Evolutionary conservation across 2,888 invertebrate species (phyloP).

Genomic region (Scaptomyza reducta): DNA sequence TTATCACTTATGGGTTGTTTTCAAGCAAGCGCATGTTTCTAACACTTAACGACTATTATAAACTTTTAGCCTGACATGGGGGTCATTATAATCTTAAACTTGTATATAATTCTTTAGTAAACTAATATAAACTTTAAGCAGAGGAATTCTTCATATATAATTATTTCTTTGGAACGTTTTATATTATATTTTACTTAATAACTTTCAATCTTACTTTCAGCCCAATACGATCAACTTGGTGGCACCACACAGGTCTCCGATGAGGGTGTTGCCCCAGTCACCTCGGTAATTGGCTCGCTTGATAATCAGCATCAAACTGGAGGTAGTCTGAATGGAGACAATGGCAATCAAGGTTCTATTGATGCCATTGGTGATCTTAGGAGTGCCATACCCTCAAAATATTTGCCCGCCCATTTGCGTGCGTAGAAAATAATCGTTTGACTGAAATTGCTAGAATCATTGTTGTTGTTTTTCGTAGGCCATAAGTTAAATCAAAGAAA

Average conservation of each 20-base stretch:
- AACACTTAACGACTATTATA: too few relatives aligned
- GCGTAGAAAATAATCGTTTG: slow-evolving; percentile 37
- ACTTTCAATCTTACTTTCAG: slow-evolving; percentile 52
- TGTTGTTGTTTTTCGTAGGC: slow-evolving; percentile 30
- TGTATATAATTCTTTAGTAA: too few relatives aligned
- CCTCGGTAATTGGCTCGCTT: slow-evolving; percentile 82
- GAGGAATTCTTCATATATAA: background rate
- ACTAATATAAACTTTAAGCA: too few relatives aligned
- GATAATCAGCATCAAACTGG: slow-evolving; percentile 53
- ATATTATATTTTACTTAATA: background rate
- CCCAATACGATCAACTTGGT: slow-evolving; percentile 83
- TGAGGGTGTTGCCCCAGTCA: slow-evolving; percentile 82
- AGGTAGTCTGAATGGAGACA: background rate
- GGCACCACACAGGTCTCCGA: slow-evolving; percentile 82
- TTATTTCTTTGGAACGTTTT: too few relatives aligned
- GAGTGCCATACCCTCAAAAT: slow-evolving; percentile 53
- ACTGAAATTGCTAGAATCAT: slow-evolving; percentile 46
- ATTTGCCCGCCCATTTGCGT: slow-evolving; percentile 71
- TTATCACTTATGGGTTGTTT: background rate
- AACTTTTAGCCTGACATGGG: too few relatives aligned
- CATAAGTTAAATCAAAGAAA: slow-evolving; percentile 38
- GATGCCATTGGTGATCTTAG: slow-evolving; percentile 20
- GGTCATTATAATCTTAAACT: too few relatives aligned
- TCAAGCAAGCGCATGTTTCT: too few relatives aligned
- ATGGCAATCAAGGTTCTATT: background rate